Conservation (phyloP, 2,888 invertebrate genomes). For the Nymphalis c-album region DNA sequence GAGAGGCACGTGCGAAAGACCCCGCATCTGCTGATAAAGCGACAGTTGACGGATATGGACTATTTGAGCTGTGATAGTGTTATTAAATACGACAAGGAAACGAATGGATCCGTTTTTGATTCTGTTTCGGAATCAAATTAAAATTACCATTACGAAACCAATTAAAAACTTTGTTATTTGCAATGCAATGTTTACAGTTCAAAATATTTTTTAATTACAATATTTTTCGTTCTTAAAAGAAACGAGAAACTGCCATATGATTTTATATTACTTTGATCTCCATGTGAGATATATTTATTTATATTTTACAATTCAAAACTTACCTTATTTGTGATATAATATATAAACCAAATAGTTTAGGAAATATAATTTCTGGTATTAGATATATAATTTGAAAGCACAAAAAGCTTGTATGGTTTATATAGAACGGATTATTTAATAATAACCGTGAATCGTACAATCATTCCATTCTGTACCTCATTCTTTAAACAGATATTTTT, state of each 20-base stretch:
- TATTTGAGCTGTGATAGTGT: constrained; percentile 63
- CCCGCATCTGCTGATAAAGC: constrained; percentile 64
- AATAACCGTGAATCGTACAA: background rate
- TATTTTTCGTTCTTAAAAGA: too few relatives aligned
- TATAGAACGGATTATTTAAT: background rate
- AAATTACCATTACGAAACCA: too few relatives aligned
- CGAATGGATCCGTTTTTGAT: constrained; percentile 24
- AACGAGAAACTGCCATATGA: too few relatives aligned
- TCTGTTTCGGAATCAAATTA: constrained; percentile 19
- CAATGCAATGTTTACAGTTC: too few relatives aligned
- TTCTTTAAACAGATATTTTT: constrained; percentile 1
- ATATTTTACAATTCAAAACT: too few relatives aligned
- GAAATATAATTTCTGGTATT: too few relatives aligned
- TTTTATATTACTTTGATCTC: too few relatives aligned
- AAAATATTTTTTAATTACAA: too few relatives aligned
- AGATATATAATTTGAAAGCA: background rate
- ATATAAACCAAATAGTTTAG: too few relatives aligned
- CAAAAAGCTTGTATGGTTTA: background rate
- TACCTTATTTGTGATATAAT: too few relatives aligned
- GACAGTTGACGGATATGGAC: constrained; percentile 64
- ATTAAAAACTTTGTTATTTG: too few relatives aligned
- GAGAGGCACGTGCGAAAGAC: constrained; percentile 66
- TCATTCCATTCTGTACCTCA: constrained; percentile 7
- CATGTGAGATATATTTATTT: too few relatives aligned
- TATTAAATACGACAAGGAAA: constrained; percentile 45